These are phyloP conservation scores for Alloscopus bannaensis DNA, from an alignment of 2,888 invertebrate genomes.

Conservation along the genomic window DNA sequence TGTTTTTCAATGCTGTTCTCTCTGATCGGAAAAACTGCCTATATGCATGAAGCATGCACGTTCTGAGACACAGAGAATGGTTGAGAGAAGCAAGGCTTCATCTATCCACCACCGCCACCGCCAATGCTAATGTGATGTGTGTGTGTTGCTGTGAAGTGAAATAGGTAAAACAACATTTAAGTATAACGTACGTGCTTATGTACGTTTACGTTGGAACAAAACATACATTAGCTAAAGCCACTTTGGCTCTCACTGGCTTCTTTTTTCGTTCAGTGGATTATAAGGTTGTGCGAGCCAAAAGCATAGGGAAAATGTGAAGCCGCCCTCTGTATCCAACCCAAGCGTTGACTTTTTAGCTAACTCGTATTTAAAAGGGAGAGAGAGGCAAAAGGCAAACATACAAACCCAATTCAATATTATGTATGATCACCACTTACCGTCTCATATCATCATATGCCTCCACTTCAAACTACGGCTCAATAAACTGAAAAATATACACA, in stretches of 20 bases:
- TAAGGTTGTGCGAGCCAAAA: conserved; percentile 26
- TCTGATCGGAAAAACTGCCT: conserved; percentile 9
- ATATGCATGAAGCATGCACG: conserved; percentile 3
- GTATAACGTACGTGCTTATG: conserved; percentile 33
- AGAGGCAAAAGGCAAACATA: conserved; percentile 10
- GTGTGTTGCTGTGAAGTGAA: conserved; percentile 27
- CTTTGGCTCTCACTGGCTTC: conserved; percentile 11
- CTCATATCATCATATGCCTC: conserved; percentile 24
- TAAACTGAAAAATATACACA: no score
- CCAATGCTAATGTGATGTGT: conserved; percentile 15
- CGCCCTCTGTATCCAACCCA: conserved; percentile 30
- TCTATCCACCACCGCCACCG: conserved; percentile 14
- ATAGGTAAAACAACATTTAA: conserved; percentile 47
- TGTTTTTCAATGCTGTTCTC: not conserved
- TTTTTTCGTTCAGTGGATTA: conserved; percentile 31
- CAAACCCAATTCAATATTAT: not conserved
- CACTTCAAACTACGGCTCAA: no score
- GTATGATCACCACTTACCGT: conserved; percentile 19
- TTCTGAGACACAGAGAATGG: not conserved
- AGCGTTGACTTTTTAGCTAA: conserved; percentile 4
- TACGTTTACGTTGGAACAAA: conserved; percentile 25
- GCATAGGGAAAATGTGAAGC: conserved; percentile 34
- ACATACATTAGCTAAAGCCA: conserved; percentile 20
- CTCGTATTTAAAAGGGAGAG: conserved; percentile 18
- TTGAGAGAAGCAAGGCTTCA: not conserved